These are phyloP conservation scores for Quadroppia sp. DNA, from an alignment of 2,888 invertebrate genomes.

Conservation along the genomic window DNA sequence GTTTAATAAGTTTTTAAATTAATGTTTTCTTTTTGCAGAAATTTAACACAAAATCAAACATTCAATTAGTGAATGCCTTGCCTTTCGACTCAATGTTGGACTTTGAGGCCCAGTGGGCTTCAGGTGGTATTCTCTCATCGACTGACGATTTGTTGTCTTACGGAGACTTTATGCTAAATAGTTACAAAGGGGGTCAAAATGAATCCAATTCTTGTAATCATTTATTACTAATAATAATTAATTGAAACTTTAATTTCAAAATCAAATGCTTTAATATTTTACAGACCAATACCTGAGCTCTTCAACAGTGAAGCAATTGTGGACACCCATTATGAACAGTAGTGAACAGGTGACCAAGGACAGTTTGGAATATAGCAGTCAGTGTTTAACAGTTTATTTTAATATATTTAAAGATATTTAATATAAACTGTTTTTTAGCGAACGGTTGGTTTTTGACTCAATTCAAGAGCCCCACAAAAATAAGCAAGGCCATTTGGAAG, in stretches of 20 bases:
- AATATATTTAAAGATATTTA: neutral
- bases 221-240: too few species aligned
- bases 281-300: neutral
- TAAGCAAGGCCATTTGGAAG: neutral
- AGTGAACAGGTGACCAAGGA: slow-evolving; percentile 8
- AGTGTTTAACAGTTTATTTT: neutral
- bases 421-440: neutral
- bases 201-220: neutral
- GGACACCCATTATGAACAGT: neutral
- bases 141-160: slow-evolving; percentile 13
- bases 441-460: neutral
- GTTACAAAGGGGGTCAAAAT: slow-evolving; percentile 15
- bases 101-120: neutral
- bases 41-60: too few species aligned
- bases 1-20: too few species aligned
- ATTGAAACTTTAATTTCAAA: too few species aligned
- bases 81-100: neutral
- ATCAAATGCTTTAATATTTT: too few species aligned
- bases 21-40: too few species aligned
- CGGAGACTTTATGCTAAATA: slow-evolving; percentile 15
- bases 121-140: slow-evolving; percentile 20
- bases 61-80: neutral
- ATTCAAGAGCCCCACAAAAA: neutral
- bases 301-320: neutral
- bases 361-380: neutral